Evolutionary conservation across 2,113 vertebrate genomes (phyloP).

Genomic region (Gopherus evgoodei): DNA sequence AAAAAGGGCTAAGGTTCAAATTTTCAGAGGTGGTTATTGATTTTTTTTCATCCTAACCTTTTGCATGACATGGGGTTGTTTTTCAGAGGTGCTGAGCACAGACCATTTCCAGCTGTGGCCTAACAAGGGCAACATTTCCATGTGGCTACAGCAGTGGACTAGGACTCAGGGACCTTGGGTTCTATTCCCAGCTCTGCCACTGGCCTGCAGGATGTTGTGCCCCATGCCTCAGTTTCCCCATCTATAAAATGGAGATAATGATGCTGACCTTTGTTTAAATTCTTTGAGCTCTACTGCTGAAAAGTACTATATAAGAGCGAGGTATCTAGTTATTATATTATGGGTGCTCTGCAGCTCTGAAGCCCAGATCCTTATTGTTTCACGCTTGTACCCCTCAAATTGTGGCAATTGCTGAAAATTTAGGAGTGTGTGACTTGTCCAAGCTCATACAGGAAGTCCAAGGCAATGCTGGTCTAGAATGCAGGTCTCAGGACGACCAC

Average conservation of each 20-base stretch:
- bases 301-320: not conserved
- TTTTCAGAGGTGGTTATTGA: not conserved
- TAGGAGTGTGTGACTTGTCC: not conserved
- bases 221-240: not conserved
- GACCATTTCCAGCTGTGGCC: accelerated
- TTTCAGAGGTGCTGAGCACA: not conserved
- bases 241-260: not conserved
- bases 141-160: not conserved
- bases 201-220: not conserved
- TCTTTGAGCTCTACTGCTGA: not conserved
- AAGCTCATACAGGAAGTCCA: not conserved
- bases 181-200: no score
- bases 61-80: accelerated
- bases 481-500: not conserved
- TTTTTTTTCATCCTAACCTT: not conserved
- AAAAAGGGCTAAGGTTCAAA: not conserved
- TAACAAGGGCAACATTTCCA: not conserved
- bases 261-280: not conserved
- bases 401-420: not conserved
- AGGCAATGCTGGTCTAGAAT: not conserved
- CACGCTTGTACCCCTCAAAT: not conserved
- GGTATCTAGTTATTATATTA: not conserved
- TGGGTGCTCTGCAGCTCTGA: not conserved
- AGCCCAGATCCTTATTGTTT: not conserved
- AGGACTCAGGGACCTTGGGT: not conserved